Evolutionary conservation across 2,888 invertebrate species (phyloP).

Genomic region (Epistrophe eligans): DNA sequence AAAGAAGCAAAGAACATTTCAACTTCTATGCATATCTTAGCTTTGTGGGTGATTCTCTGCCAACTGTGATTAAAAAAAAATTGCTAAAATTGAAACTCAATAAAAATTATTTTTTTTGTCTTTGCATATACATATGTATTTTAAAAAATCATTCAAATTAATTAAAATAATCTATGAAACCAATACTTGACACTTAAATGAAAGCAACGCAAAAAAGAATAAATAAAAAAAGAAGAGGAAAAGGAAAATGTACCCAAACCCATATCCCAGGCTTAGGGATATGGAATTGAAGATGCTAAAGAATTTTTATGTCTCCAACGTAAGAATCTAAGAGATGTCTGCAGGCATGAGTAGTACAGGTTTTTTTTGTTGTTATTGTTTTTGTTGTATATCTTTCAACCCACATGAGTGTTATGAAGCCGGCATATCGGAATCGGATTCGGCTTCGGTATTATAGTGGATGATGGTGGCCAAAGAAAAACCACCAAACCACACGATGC

Average conservation of each 20-base stretch:
- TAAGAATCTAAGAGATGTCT: conserved; percentile 70
- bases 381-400: conserved; percentile 14
- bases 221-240: neutral
- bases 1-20: too few relatives aligned
- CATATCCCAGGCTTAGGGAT: conserved; percentile 38
- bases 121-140: too few relatives aligned
- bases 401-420: conserved; percentile 39
- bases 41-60: too few relatives aligned
- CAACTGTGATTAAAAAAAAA: too few relatives aligned
- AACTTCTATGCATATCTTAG: too few relatives aligned
- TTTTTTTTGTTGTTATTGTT: neutral
- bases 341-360: conserved; percentile 54
- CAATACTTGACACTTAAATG: neutral
- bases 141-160: too few relatives aligned
- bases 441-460: conserved; percentile 2
- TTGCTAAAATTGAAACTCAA: too few relatives aligned
- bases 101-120: too few relatives aligned
- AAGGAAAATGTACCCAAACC: conserved; percentile 33
- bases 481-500: conserved; percentile 44
- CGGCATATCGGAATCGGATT: conserved; percentile 11
- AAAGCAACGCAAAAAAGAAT: neutral
- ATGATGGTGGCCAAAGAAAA: conserved; percentile 15
- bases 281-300: conserved; percentile 23
- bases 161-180: neutral
- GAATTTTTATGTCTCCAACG: conserved; percentile 70